Evolutionary conservation across 2,888 invertebrate species (phyloP).

Genomic region (Campoletis raptor): DNA sequence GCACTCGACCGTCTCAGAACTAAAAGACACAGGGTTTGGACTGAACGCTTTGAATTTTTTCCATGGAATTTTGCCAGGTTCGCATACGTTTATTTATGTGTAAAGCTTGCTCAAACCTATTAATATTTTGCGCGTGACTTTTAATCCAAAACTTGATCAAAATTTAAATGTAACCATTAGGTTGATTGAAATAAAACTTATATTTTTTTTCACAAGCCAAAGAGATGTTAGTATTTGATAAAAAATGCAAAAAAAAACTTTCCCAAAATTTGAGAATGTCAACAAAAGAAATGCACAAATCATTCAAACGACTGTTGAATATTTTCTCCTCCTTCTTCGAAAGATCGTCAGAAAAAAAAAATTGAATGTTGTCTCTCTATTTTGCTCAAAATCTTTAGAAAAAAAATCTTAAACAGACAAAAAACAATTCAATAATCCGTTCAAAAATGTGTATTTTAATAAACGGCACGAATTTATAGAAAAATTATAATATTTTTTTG

Average conservation of each 20-base stretch:
- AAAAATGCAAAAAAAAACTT: neutral
- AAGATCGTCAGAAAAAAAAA: no score
- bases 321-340: no score
- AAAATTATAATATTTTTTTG: no score
- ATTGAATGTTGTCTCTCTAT: no score
- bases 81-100: slow-evolving; percentile 40
- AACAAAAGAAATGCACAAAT: no score
- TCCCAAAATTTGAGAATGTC: neutral
- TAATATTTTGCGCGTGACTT: neutral
- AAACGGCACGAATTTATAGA: no score
- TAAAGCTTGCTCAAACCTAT: neutral
- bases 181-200: neutral
- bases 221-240: neutral
- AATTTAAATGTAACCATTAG: neutral
- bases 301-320: no score
- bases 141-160: neutral
- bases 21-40: slow-evolving; percentile 83
- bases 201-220: neutral
- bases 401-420: no score
- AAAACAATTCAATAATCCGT: no score
- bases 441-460: no score
- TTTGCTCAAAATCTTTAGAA: no score
- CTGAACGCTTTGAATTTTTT: slow-evolving; percentile 90
- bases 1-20: slow-evolving; percentile 53
- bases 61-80: slow-evolving; percentile 94